Conservation (phyloP, 2,113 vertebrate species). For the Litocranius walleri region DNA sequence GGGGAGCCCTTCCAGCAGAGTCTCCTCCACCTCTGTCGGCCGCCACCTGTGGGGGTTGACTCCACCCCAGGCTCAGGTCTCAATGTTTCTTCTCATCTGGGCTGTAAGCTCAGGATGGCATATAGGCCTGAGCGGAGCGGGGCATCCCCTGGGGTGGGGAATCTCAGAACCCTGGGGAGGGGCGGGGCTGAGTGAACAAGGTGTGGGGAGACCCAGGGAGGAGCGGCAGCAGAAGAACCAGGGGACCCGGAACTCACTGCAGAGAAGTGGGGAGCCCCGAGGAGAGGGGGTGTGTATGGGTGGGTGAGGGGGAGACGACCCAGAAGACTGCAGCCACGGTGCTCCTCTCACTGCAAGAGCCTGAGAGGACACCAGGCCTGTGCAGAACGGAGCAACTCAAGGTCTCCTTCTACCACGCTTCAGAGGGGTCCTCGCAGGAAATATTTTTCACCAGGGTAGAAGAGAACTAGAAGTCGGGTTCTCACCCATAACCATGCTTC, state of each 20-base stretch:
- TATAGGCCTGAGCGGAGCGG: not conserved
- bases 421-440: no score
- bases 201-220: not conserved
- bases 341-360: not conserved
- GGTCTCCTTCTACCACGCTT: not conserved
- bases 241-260: not conserved
- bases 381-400: not conserved
- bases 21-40: not conserved
- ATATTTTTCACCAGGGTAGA: not conserved
- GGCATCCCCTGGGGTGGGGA: not conserved
- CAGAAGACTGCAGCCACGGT: not conserved
- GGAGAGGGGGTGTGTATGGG: not conserved
- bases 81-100: not conserved
- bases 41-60: not conserved
- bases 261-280: not conserved
- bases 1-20: not conserved
- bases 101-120: not conserved
- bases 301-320: not conserved
- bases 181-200: no score
- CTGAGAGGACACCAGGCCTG: not conserved
- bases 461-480: not conserved
- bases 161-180: not conserved
- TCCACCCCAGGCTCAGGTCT: not conserved
- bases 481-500: not conserved
- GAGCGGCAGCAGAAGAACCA: rapidly evolving